Evolutionary conservation across 2,888 invertebrate genomes (phyloP), one percentile per base, ranked within the genome.

Genomic region (Lapara coniferarum): DNA sequence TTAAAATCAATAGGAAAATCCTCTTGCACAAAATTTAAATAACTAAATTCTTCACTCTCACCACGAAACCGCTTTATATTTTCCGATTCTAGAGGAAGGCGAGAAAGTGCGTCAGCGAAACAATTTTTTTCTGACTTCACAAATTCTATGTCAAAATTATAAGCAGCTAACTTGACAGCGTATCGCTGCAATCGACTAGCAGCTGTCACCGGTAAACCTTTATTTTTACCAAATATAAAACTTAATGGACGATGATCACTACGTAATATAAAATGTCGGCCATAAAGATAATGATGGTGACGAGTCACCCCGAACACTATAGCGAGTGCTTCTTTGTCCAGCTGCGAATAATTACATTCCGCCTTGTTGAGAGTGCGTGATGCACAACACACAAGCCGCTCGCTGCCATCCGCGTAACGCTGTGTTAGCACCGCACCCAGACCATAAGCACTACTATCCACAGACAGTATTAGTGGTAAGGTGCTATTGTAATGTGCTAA

Each of bases 381-480:
- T 2, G 74, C 74, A 44, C 69, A 72, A 0, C 67, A 56, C 4
- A 73, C 58, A 0, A 63, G 57, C 3, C 70, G 69, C 25, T 74
- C 73, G 8, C 13, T 44, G 51, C 78, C 79, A 66, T 71, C 75
- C 0, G 71, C 37, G 25, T 72, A 67, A 0, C 68, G 44, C 19
- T 78, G 79, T 55, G 77, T 66, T 12, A 80, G 71, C 51, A 76
- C 75, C 0, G 77, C 74, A 0, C 77, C 77, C 13, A 77, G 52
- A 0, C 75, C 74, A 8, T 72, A 37, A 2, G 37, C 37, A 53
- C 73, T 75, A 52, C 74, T 74, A 56, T 79, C 75, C 0, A 75
- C 71, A 0, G 74, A 71, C 25, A 78, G 44, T 1, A 79, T 68
- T 3, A 77, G 49, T 8, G 73, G 75, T 55, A 73, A 53, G 10